These are phyloP conservation scores for Lymantria monacha DNA, from an alignment of 2,888 invertebrate species.

Conservation along the genomic window DNA sequence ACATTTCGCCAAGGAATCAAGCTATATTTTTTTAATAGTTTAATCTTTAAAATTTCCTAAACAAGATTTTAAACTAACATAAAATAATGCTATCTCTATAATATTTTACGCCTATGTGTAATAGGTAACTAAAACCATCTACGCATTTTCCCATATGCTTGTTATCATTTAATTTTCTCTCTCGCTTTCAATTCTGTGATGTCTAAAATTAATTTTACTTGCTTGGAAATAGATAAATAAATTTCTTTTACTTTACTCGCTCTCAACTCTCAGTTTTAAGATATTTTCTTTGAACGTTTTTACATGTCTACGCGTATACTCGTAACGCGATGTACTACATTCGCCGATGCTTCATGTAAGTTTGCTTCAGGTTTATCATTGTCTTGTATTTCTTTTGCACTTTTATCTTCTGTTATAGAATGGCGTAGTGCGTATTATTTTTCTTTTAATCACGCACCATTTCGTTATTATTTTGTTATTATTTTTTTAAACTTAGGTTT, in stretches of 20 bases:
- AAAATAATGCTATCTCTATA: too few relatives aligned
- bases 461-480: conserved; percentile 49
- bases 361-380: conserved; percentile 53
- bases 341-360: conserved; percentile 78
- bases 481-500: conserved; percentile 42
- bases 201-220: conserved; percentile 48
- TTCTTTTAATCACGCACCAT: conserved; percentile 72
- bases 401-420: conserved; percentile 49
- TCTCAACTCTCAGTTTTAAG: conserved; percentile 69
- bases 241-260: conserved; percentile 56
- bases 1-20: too few relatives aligned
- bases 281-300: conserved; percentile 69
- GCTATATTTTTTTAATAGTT: too few relatives aligned
- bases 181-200: conserved; percentile 51
- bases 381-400: conserved; percentile 67
- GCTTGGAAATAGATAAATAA: conserved; percentile 59
- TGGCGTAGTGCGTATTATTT: conserved; percentile 58
- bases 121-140: conserved; percentile 10
- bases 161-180: conserved; percentile 47
- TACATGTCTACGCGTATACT: conserved; percentile 69
- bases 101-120: too few relatives aligned
- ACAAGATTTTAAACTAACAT: too few relatives aligned
- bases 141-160: conserved; percentile 54
- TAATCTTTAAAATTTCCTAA: too few relatives aligned
- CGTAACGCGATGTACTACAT: conserved; percentile 59